These are phyloP conservation scores for Coreius guichenoti DNA, from an alignment of 2,797 vertebrate species.

Conservation along the genomic window DNA sequence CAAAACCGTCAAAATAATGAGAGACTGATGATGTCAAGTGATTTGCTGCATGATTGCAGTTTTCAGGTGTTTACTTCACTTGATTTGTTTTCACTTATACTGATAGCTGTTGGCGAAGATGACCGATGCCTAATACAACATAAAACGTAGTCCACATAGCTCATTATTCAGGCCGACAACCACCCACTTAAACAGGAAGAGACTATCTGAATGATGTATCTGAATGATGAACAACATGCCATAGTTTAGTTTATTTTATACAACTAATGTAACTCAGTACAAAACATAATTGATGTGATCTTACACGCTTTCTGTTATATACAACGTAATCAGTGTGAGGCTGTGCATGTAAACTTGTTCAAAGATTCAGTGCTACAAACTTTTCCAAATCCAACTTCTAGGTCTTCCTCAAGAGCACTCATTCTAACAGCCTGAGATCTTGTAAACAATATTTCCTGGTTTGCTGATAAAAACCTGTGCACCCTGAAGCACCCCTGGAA, in stretches of 20 bases:
- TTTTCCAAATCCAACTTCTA: conserved; percentile 3
- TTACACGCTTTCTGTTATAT: not conserved
- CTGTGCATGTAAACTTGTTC: not conserved
- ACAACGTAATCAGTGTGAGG: not conserved
- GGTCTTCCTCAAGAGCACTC: not conserved
- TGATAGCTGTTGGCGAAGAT: not conserved
- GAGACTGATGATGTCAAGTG: not conserved
- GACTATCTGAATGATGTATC: not conserved
- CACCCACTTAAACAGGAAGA: not conserved
- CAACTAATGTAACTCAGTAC: not conserved
- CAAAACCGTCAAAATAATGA: conserved; percentile 15
- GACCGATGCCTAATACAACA: not conserved
- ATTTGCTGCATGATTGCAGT: conserved; percentile 23
- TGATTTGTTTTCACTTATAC: conserved; percentile 4
- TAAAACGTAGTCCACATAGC: not conserved
- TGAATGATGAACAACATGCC: not conserved
- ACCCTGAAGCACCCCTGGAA: conserved; percentile 25
- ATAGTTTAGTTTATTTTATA: not conserved
- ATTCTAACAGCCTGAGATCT: conserved; percentile 4
- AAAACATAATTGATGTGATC: not conserved
- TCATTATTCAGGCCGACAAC: not conserved
- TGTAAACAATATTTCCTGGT: conserved; percentile 27
- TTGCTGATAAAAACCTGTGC: conserved; percentile 33
- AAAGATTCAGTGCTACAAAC: not conserved
- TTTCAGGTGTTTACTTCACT: conserved; percentile 3